These are phyloP conservation scores for Enoplosus armatus DNA, from an alignment of 2,797 vertebrate species.

Conservation along the genomic window DNA sequence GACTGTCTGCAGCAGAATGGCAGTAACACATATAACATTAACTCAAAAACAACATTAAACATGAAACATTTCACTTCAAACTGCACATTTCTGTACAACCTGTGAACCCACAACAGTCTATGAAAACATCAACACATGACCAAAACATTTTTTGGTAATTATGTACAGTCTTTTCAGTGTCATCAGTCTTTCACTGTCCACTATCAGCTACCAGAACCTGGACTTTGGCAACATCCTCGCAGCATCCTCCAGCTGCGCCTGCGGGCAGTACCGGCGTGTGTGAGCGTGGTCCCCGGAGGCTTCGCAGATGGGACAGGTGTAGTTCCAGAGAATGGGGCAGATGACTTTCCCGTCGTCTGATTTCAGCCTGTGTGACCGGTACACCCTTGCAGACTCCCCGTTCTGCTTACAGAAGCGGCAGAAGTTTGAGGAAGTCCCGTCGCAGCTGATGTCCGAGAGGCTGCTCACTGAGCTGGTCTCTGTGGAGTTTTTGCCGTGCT, in stretches of 20 bases:
- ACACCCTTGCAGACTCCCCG: conserved; percentile 84
- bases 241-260: background rate
- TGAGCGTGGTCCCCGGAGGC: conserved; percentile 89
- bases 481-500: background rate
- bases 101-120: background rate
- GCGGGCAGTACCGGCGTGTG: conserved; percentile 89
- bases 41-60: background rate
- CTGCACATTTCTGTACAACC: background rate
- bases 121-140: conserved; percentile 30
- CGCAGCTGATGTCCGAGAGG: conserved; percentile 50
- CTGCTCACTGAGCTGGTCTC: conserved; percentile 24
- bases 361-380: conserved; percentile 86
- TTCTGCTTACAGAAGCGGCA: conserved; percentile 92
- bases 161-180: conserved; percentile 40
- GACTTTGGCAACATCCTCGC: background rate
- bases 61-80: conserved; percentile 4
- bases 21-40: background rate
- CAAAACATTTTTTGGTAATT: conserved; percentile 26
- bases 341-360: conserved; percentile 78
- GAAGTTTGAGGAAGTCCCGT: background rate
- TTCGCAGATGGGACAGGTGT: conserved; percentile 87
- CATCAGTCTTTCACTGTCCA: background rate
- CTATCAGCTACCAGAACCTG: conserved; percentile 27
- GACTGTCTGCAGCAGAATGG: background rate
- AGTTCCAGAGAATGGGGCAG: conserved; percentile 88